Evolutionary conservation across 2,888 invertebrate species (phyloP).

Genomic region (Calliopum simillimum): DNA sequence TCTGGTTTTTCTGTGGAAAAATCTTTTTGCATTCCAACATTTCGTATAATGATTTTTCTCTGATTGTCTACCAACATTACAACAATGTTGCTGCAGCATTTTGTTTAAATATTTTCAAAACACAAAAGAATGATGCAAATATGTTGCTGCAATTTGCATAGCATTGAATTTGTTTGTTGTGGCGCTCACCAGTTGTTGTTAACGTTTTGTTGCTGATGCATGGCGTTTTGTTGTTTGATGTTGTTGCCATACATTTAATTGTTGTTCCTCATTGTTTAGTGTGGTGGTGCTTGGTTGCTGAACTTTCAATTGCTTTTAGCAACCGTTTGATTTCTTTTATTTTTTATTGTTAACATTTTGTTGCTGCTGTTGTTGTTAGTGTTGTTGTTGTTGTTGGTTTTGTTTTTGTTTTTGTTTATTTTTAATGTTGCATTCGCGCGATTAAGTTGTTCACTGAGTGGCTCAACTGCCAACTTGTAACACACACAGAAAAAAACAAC

Average conservation of each 20-base stretch:
- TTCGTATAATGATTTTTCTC: no score
- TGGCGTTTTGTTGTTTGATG: not conserved
- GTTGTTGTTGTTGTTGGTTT: not conserved
- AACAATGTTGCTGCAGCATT: no score
- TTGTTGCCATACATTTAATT: conserved; percentile 13
- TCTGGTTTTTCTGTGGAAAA: no score
- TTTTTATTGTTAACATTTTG: conserved; percentile 17
- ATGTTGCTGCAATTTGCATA: conserved; percentile 3
- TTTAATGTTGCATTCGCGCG: conserved; percentile 1
- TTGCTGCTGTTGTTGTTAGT: not conserved
- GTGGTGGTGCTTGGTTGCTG: not conserved
- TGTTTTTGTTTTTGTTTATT: conserved; percentile 1
- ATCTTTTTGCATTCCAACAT: no score
- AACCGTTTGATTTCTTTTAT: not conserved
- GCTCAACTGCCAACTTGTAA: not conserved
- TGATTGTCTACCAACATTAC: no score
- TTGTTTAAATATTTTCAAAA: no score
- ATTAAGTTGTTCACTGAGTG: conserved; percentile 36
- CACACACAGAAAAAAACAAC: not conserved
- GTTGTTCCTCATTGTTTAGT: conserved; percentile 16
- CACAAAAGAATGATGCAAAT: no score
- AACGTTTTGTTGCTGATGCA: not conserved
- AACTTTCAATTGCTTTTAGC: conserved; percentile 12
- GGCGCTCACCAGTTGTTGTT: not conserved
- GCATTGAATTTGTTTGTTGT: conserved; percentile 8